These are phyloP conservation scores for Nemoura dubitans DNA, from an alignment of 2,888 invertebrate genomes.

Conservation along the genomic window DNA sequence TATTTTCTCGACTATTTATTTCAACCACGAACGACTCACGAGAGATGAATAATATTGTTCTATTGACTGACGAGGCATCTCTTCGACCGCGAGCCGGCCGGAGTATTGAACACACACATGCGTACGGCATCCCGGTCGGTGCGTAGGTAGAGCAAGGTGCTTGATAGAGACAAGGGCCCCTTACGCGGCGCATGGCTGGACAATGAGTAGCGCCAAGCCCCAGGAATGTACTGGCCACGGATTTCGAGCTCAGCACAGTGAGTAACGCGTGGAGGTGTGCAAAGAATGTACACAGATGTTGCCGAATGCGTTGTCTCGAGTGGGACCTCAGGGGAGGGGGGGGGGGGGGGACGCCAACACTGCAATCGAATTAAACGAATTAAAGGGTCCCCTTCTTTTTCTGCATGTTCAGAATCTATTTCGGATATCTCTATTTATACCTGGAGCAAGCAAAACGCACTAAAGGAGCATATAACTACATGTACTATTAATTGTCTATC, in stretches of 20 bases:
- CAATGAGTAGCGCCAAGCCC: not conserved
- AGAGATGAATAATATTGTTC: not conserved
- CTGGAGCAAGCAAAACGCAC: too few species aligned
- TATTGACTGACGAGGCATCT: not conserved
- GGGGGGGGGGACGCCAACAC: not conserved
- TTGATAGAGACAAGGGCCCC: not conserved
- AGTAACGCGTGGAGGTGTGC: not conserved
- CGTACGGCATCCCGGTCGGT: not conserved
- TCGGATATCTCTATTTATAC: too few species aligned
- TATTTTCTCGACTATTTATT: not conserved
- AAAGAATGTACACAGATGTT: not conserved
- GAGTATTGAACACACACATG: not conserved
- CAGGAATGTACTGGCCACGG: not conserved
- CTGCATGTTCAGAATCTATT: too few species aligned
- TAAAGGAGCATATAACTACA: too few species aligned
- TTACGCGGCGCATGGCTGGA: not conserved
- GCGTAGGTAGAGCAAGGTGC: constrained; percentile 12
- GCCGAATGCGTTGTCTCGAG: not conserved
- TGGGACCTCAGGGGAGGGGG: not conserved
- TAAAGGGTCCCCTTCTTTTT: too few species aligned
- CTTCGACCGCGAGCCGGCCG: not conserved
- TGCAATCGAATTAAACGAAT: not conserved
- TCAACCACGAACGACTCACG: not conserved
- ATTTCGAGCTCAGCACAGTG: not conserved
- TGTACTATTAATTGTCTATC: too few species aligned